phyloP scores from a whole-genome alignment of 2,797 vertebrate species.

The Emys orbicularis region DNA sequence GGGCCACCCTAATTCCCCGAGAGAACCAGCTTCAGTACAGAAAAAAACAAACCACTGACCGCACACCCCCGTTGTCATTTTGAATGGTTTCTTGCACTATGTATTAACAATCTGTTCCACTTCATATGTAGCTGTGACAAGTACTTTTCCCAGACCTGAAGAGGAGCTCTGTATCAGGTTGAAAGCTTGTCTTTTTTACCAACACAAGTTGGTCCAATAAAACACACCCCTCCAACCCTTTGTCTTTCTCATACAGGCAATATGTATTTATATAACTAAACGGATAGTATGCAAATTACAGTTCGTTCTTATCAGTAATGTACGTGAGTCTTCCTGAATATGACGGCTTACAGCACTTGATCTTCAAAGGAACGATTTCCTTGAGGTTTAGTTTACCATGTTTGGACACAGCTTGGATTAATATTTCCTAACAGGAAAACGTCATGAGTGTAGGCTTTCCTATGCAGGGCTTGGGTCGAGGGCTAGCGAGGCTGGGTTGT shows the following conservation, averaged over 20 bases:
- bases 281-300: background rate
- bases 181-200: background rate
- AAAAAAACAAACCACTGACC: background rate
- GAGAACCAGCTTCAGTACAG: background rate
- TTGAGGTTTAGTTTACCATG: conserved; percentile 69
- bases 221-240: background rate
- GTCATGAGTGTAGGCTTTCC: conserved; percentile 64
- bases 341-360: accelerated
- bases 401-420: conserved; percentile 65
- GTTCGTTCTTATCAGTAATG: conserved; percentile 25
- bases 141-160: background rate
- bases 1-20: background rate
- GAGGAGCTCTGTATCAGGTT: background rate
- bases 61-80: background rate
- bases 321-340: conserved; percentile 54
- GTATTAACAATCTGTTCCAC: background rate
- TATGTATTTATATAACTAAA: background rate
- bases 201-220: background rate
- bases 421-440: conserved; percentile 74
- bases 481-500: conserved; percentile 66
- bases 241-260: background rate
- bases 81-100: background rate
- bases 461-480: conserved; percentile 40
- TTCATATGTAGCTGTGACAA: background rate
- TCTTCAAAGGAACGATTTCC: conserved; percentile 11